These are phyloP conservation scores for Andrena hattorfiana DNA, from an alignment of 2,888 invertebrate species.

Conservation along the genomic window DNA sequence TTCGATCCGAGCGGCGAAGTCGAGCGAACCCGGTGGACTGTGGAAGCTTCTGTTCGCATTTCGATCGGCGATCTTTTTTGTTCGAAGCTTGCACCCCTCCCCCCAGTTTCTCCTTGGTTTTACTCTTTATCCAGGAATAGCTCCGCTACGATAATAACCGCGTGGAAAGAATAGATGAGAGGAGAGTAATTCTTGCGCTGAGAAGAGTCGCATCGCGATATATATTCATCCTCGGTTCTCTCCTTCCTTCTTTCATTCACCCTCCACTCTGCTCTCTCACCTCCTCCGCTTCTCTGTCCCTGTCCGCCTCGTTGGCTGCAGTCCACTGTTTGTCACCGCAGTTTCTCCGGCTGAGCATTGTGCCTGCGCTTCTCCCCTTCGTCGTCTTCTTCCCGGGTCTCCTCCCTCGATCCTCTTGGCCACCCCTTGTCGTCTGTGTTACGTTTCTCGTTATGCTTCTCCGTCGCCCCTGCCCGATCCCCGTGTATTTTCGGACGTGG, in stretches of 20 bases:
- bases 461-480: slow-evolving; percentile 48
- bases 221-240: slow-evolving; percentile 62
- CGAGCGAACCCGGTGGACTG: slow-evolving; percentile 43
- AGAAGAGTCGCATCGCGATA: slow-evolving; percentile 60
- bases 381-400: not conserved
- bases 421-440: slow-evolving; percentile 57
- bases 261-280: slow-evolving; percentile 10
- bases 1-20: slow-evolving; percentile 49
- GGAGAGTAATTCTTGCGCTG: slow-evolving; percentile 65
- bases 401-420: not conserved
- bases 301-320: slow-evolving; percentile 46
- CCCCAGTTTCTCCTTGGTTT: slow-evolving; percentile 23
- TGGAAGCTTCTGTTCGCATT: slow-evolving; percentile 62
- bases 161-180: slow-evolving; percentile 69
- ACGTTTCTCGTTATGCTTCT: slow-evolving; percentile 60
- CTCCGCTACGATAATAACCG: slow-evolving; percentile 69
- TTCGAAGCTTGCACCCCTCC: slow-evolving; percentile 48
- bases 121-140: slow-evolving; percentile 63
- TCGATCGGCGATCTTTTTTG: slow-evolving; percentile 57
- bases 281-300: slow-evolving; percentile 11
- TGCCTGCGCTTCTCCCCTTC: slow-evolving; percentile 30
- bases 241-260: slow-evolving; percentile 3
- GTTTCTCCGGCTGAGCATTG: slow-evolving; percentile 58
- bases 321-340: slow-evolving; percentile 71
- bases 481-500: slow-evolving; percentile 71